Conservation (phyloP, 2,888 invertebrate species). For the Xestoiulus laeticollis region DNA sequence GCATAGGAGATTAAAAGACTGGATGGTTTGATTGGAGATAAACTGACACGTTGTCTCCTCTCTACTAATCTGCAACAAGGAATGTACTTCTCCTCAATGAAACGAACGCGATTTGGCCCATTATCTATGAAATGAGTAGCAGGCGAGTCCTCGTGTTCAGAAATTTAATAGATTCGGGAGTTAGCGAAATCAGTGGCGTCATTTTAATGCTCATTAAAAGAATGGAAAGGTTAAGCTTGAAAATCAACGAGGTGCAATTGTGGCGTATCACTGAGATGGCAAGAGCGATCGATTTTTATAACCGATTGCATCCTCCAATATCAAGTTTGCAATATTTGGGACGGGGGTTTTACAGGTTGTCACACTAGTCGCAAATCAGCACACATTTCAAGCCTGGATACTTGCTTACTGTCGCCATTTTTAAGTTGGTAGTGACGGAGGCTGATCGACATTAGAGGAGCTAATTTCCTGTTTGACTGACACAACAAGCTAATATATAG, state of each 20-base stretch:
- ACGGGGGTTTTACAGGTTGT: not conserved
- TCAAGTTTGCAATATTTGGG: not conserved
- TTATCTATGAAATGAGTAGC: conserved; percentile 36
- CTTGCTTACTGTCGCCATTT: too few species aligned
- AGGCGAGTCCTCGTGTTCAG: conserved; percentile 4
- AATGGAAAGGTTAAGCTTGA: conserved; percentile 32
- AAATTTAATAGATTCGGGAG: conserved; percentile 32
- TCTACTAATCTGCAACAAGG: conserved; percentile 4
- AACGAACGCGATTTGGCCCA: not conserved
- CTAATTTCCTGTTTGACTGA: too few species aligned
- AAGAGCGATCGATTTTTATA: conserved; percentile 4
- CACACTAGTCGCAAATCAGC: not conserved
- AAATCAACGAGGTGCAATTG: conserved; percentile 39
- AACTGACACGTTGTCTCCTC: conserved; percentile 35
- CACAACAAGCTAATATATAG: too few species aligned
- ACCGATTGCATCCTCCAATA: conserved; percentile 39
- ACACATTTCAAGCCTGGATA: not conserved
- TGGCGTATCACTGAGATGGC: not conserved
- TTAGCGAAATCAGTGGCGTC: conserved; percentile 35
- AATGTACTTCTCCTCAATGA: not conserved
- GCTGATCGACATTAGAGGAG: too few species aligned
- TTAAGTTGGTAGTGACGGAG: too few species aligned
- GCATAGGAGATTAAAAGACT: conserved; percentile 29
- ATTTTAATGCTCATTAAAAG: conserved; percentile 43
- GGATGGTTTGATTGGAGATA: conserved; percentile 18